Percentiles rank a stretch among this genome's conserved stretches.
Evolutionary conservation across 2,797 vertebrate species (phyloP).

Genomic region (Brachyrhaphis roseni): DNA sequence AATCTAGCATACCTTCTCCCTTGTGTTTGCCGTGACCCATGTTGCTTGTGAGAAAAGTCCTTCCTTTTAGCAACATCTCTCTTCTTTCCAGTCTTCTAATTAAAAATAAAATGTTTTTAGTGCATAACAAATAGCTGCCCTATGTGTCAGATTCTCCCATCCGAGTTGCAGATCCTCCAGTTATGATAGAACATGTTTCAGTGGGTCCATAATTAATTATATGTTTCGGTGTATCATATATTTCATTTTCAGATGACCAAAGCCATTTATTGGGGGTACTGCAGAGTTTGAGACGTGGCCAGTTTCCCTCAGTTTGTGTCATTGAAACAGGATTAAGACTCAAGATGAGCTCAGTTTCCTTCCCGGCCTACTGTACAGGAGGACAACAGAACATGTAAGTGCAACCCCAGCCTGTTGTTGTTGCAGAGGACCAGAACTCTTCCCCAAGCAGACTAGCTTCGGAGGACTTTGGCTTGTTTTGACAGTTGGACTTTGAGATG

Average conservation of each 20-base stretch:
- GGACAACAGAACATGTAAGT: background rate
- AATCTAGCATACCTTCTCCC: background rate
- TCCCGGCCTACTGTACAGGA: background rate
- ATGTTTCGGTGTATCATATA: background rate
- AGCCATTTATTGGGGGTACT: background rate
- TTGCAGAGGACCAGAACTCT: background rate
- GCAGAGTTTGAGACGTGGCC: background rate
- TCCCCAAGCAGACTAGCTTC: slow-evolving; percentile 32
- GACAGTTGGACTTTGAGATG: slow-evolving; percentile 70
- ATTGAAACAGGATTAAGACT: background rate
- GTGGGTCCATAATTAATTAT: background rate
- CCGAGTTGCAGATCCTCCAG: background rate
- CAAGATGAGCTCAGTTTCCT: background rate
- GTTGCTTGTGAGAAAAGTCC: background rate
- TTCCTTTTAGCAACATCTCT: background rate
- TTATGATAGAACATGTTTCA: background rate
- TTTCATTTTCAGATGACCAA: background rate
- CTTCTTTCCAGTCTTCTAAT: background rate
- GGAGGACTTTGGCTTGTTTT: slow-evolving; percentile 71
- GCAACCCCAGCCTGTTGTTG: background rate
- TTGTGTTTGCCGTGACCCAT: background rate
- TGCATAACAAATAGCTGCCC: background rate
- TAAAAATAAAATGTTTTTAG: background rate
- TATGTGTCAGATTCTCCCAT: background rate
- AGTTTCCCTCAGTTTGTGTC: background rate